Evolutionary conservation across 2,797 vertebrate species (phyloP), one percentile per base, ranked within the genome.

Genomic region (Protonibea diacanthus): DNA sequence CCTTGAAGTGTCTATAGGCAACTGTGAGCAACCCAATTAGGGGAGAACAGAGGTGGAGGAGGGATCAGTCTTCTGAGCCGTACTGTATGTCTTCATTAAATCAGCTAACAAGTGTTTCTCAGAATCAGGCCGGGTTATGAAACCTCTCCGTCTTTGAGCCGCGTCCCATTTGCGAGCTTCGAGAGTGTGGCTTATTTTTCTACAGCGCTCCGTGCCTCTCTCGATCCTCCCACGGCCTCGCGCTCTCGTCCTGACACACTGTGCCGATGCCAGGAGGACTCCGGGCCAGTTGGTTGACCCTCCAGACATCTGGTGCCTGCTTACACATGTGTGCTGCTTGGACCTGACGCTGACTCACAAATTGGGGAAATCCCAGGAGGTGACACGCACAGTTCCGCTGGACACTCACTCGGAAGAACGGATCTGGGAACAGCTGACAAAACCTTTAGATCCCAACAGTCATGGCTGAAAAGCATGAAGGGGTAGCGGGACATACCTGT

Each of bases 261-360:
- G 64, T 27, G 47, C 8, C 0, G 40, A 72, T 84, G 33, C 81
- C 81, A 84, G 69, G 79, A 78, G 75, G 88, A 87, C 80, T 84
- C 75, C 21, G 15, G 76, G 60, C 56, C 66, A 57, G 48, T 8
- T 12, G 3, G 12, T 38, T 72, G 86, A 84, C 82, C 81, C 79
- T 13, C 47, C 1, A 42, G 72, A 87, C 90, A 90, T 91, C 89
- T 87, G 89, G 79, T 63, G 83, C 75, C 69, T 59, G 85, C 62
- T 69, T 9, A 38, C 33, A 2, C 68, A 78, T 76, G 85, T 82
- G 76, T 73, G 80, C 47, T 53, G 70, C n/a, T n/a, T n/a, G 83
- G 79, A 81, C 55, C 51, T 49, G 81, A 82, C 67, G 74, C 55
- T 62, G 61, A 56, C 77, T 60, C 71, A 66, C 86, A 89, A 38